Evolutionary conservation across 37 sponge, comb jelly and placozoan genomes (phyloP).

Genomic region (Aphrocallistes beatrix): DNA sequence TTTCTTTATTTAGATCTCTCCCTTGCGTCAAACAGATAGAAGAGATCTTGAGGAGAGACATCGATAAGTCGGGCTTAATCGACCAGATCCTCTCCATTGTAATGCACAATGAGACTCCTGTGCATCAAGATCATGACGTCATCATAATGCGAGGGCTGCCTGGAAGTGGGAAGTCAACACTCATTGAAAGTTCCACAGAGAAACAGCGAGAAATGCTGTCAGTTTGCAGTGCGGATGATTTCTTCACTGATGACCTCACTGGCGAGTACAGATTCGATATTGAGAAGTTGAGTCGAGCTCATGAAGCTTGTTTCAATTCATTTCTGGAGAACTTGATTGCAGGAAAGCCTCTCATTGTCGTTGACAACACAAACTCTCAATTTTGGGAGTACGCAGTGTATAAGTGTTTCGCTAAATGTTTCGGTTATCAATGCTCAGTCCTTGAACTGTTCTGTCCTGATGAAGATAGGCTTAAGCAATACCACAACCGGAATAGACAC

Average conservation of each 20-base stretch:
- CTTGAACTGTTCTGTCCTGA: constrained; percentile 50
- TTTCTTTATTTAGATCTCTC: background rate
- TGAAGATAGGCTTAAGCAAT: constrained; percentile 24
- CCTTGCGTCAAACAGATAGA: background rate
- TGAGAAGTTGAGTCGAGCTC: constrained; percentile 37
- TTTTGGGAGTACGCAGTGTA: constrained; percentile 66
- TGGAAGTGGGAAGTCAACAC: constrained; percentile 68
- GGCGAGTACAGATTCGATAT: constrained; percentile 43
- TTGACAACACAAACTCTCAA: constrained; percentile 73
- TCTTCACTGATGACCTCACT: constrained; percentile 19
- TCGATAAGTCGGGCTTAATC: background rate
- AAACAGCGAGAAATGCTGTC: constrained; percentile 21
- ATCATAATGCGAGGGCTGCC: constrained; percentile 76
- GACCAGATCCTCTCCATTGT: background rate
- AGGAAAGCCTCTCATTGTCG: constrained; percentile 33
- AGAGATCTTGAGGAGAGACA: background rate
- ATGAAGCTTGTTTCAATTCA: constrained; percentile 35
- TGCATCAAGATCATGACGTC: constrained; percentile 19
- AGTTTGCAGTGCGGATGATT: constrained; percentile 60
- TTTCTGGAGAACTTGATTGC: constrained; percentile 34
- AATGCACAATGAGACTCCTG: background rate
- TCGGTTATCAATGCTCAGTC: constrained; percentile 28
- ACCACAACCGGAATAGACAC: constrained; percentile 42
- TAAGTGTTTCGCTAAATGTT: constrained; percentile 28
- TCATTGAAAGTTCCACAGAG: constrained; percentile 29